phyloP scores from a whole-genome alignment of 2,113 vertebrate species.

The Urocitellus parryii region DNA sequence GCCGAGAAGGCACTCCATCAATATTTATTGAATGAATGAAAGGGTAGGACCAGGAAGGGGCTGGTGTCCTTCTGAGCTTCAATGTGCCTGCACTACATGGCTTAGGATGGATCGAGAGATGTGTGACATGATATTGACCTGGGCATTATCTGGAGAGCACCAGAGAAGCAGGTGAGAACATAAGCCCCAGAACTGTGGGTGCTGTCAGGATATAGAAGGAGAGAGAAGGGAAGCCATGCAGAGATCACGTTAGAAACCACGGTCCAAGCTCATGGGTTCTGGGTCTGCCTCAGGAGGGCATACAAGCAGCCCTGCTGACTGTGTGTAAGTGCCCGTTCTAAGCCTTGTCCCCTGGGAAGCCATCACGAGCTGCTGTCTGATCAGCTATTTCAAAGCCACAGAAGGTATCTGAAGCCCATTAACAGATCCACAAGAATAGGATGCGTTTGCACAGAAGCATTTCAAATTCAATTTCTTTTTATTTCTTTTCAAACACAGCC shows the following conservation, averaged over 20 bases:
- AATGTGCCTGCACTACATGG: accelerated
- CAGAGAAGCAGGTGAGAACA: background rate
- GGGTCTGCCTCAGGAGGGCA: accelerated
- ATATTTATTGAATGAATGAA: background rate
- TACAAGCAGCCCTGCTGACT: background rate
- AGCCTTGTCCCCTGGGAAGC: background rate
- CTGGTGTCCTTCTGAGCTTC: background rate
- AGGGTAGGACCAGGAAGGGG: background rate
- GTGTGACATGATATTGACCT: accelerated
- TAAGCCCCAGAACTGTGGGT: too few species aligned
- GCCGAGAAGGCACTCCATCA: background rate
- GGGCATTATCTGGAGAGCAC: accelerated
- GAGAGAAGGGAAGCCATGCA: background rate
- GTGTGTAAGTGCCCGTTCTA: background rate
- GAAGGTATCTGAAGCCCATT: constrained; percentile 56
- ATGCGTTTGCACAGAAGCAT: constrained; percentile 53
- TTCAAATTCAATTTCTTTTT: constrained; percentile 76
- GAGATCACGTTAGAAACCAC: accelerated
- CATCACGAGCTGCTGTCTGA: background rate
- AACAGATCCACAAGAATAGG: constrained; percentile 54
- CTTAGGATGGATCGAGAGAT: too few species aligned
- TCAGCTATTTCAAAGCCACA: constrained; percentile 34
- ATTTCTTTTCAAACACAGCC: constrained; percentile 76
- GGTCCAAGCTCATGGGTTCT: background rate
- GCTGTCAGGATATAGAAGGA: background rate